These are phyloP conservation scores for Drosophila ohnishii DNA, from an alignment of 1,140 invertebrate genomes.

Conservation along the genomic window DNA sequence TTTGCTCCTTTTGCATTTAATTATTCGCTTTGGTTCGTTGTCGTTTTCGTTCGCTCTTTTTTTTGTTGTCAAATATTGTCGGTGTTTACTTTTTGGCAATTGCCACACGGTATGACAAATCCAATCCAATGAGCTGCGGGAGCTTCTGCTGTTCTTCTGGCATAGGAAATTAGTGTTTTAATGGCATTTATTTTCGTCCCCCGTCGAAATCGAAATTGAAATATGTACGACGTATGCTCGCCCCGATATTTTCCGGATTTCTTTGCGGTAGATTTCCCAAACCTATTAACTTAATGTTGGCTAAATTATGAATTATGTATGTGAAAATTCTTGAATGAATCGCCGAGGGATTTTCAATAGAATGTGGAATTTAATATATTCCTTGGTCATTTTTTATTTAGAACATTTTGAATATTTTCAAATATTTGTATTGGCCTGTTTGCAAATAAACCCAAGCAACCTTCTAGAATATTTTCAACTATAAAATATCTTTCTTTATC, in stretches of 20 bases:
- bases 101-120: conserved; percentile 55
- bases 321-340: background rate
- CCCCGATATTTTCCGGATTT: conserved; percentile 27
- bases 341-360: background rate
- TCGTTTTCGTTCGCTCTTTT: conserved; percentile 19
- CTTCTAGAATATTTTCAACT: background rate
- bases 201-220: conserved; percentile 46
- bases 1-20: conserved; percentile 47
- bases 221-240: conserved; percentile 25
- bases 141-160: conserved; percentile 37
- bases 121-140: conserved; percentile 23
- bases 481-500: background rate
- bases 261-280: conserved; percentile 32
- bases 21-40: conserved; percentile 55
- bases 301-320: conserved; percentile 33
- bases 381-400: background rate
- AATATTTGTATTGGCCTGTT: background rate
- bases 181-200: conserved; percentile 48
- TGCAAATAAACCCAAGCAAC: background rate
- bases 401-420: background rate
- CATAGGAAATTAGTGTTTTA: conserved; percentile 52
- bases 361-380: conserved; percentile 1
- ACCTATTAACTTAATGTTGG: conserved; percentile 44
- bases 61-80: conserved; percentile 25
- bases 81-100: conserved; percentile 66